Evolutionary conservation across 2,113 vertebrate genomes (phyloP).

Genomic region (Corydoras maculifer): DNA sequence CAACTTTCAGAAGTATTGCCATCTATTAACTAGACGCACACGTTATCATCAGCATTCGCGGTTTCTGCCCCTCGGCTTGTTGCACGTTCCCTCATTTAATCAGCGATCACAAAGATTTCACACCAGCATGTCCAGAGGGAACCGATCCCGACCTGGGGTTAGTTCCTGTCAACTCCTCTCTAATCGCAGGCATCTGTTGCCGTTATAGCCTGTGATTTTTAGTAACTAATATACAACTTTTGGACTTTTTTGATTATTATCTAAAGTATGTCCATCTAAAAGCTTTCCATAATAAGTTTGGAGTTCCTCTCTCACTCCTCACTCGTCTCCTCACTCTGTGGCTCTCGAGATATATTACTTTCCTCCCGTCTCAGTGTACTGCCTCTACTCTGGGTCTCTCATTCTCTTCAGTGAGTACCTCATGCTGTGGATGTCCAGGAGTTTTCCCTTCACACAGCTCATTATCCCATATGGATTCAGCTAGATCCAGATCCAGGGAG

Average conservation of each 20-base stretch:
- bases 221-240: too few relatives aligned
- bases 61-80: constrained; percentile 33
- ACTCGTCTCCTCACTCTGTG: constrained; percentile 24
- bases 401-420: constrained; percentile 30
- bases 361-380: constrained; percentile 5
- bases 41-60: neutral
- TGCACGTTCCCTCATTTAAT: constrained; percentile 12
- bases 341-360: neutral
- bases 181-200: constrained; percentile 1
- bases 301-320: neutral
- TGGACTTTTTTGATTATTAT: too few relatives aligned
- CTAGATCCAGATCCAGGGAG: constrained; percentile 36
- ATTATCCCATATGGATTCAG: constrained; percentile 28
- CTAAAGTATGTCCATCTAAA: too few relatives aligned
- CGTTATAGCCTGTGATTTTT: too few relatives aligned
- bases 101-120: constrained; percentile 33
- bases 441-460: constrained; percentile 20
- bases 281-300: too few relatives aligned
- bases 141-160: too few relatives aligned
- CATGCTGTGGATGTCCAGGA: constrained; percentile 39
- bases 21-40: too few relatives aligned
- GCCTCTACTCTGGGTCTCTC: constrained; percentile 18
- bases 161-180: neutral
- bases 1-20: too few relatives aligned
- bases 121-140: constrained; percentile 1